Evolutionary conservation across 2,797 vertebrate species (phyloP).

Genomic region (Leptodactylus fallax): DNA sequence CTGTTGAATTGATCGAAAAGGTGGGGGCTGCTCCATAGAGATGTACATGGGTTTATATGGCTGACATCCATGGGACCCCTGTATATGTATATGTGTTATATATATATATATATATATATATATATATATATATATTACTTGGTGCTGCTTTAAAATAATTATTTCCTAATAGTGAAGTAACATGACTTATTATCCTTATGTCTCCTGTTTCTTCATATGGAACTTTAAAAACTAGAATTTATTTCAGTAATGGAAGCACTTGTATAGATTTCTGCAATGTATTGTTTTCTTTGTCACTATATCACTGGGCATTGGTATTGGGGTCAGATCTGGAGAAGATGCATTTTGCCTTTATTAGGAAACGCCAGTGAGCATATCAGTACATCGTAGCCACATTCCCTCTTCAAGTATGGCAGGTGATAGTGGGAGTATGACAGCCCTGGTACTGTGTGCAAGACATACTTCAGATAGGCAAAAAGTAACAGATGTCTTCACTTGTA

Average conservation of each 20-base stretch:
- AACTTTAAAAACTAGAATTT: not conserved
- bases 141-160: no score
- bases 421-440: constrained; percentile 61
- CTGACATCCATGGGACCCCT: not conserved
- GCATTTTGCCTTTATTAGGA: constrained; percentile 71
- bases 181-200: not conserved
- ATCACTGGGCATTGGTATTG: constrained; percentile 6
- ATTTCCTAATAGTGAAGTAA: not conserved
- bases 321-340: constrained; percentile 27
- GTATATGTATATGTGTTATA: not conserved
- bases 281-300: not conserved
- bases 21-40: not conserved
- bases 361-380: constrained; percentile 64
- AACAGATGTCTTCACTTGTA: constrained; percentile 74
- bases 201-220: no score
- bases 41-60: not conserved
- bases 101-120: no score
- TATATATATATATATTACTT: not conserved
- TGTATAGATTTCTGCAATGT: not conserved
- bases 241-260: not conserved
- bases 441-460: constrained; percentile 58
- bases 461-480: constrained; percentile 65
- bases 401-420: constrained; percentile 65
- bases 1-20: not conserved
- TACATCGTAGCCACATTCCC: constrained; percentile 16